phyloP scores from a whole-genome alignment of 2,113 vertebrate species.

The Zeus faber region DNA sequence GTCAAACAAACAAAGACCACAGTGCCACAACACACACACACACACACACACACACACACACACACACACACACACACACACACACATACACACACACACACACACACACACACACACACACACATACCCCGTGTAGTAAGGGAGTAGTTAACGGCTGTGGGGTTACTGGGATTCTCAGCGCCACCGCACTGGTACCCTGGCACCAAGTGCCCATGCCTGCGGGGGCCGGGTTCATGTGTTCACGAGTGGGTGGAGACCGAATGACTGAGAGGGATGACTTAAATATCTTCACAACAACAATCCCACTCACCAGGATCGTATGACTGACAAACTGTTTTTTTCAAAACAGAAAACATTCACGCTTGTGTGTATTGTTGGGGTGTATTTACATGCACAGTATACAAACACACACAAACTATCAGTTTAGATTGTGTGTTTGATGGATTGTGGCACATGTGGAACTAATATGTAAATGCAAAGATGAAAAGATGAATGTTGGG shows the following conservation, averaged over 20 bases:
- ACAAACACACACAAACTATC: no score
- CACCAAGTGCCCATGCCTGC: slow-evolving; percentile 30
- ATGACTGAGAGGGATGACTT: slow-evolving; percentile 35
- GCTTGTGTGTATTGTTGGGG: no score
- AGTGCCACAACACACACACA: not conserved
- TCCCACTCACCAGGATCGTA: slow-evolving; percentile 10
- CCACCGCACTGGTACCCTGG: slow-evolving; percentile 65
- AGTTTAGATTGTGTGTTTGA: no score
- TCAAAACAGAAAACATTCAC: not conserved
- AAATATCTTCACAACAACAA: slow-evolving; percentile 48
- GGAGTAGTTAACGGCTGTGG: no score
- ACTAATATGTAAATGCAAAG: no score
- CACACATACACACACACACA: slow-evolving; percentile 6
- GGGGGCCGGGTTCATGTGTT: slow-evolving; percentile 37
- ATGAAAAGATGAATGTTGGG: no score
- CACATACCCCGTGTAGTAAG: no score
- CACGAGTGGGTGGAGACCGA: slow-evolving; percentile 40
- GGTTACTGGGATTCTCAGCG: slow-evolving; percentile 44
- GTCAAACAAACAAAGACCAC: slow-evolving; percentile 68
- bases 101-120: slow-evolving; percentile 16
- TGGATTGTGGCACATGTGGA: no score
- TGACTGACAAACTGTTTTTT: not conserved
- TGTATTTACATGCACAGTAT: no score
- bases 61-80: slow-evolving; percentile 6
- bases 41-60: slow-evolving; percentile 6